Percentiles rank a stretch among this genome's conserved stretches.
phyloP scores from a whole-genome alignment of 2,888 invertebrate species.

The Acrobeloides nanus region DNA sequence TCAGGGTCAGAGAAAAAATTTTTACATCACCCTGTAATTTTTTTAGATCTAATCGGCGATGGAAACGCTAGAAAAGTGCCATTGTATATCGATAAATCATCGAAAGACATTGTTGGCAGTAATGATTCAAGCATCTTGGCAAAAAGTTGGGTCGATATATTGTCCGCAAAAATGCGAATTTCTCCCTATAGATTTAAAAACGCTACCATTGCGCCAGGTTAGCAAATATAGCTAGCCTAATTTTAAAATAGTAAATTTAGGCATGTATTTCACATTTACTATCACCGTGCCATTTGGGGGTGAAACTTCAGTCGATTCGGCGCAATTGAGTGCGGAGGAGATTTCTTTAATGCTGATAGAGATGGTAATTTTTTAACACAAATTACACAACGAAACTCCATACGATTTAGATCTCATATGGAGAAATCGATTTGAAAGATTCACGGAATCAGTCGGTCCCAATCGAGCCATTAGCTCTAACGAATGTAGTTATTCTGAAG shows the following conservation, averaged over 20 bases:
- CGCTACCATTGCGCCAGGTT: constrained; percentile 28
- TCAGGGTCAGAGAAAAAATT: too few species aligned
- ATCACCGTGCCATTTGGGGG: constrained; percentile 37
- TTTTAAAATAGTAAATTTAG: constrained; percentile 12
- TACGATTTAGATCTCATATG: constrained; percentile 22
- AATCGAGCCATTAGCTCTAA: constrained; percentile 16
- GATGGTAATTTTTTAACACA: too few species aligned
- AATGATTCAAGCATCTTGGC: constrained; percentile 26
- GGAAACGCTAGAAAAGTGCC: constrained; percentile 31
- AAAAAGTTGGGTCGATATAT: constrained; percentile 23
- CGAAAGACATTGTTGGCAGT: constrained; percentile 23
- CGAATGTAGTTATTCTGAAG: too few species aligned
- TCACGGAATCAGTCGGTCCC: constrained; percentile 19
- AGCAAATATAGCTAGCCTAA: neutral
- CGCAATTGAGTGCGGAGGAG: constrained; percentile 34
- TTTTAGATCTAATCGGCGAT: constrained; percentile 30
- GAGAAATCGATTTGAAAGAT: constrained; percentile 26
- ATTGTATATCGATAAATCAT: constrained; percentile 26
- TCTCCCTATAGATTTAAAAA: constrained; percentile 38
- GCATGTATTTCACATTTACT: constrained; percentile 39
- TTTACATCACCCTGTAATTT: too few species aligned
- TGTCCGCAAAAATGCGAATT: constrained; percentile 29
- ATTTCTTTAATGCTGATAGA: constrained; percentile 28
- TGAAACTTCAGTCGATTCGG: constrained; percentile 16
- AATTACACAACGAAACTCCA: too few species aligned